phyloP scores from a whole-genome alignment of 1,140 invertebrate species.

The Pachypsylla venusta region DNA sequence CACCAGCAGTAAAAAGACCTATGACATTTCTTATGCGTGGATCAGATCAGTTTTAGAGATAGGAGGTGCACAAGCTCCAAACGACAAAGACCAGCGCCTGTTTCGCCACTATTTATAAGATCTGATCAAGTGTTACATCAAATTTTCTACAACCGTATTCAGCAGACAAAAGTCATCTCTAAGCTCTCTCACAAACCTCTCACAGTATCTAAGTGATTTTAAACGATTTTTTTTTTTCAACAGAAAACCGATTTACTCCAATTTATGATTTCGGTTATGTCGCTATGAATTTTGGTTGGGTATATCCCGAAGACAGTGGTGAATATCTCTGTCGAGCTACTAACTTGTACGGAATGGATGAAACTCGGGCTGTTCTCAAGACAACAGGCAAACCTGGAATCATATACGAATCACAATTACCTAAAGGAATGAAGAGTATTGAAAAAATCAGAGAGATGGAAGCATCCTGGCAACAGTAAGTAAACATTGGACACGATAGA shows the following conservation, averaged over 20 bases:
- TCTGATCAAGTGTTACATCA: too few relatives aligned
- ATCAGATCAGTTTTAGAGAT: too few relatives aligned
- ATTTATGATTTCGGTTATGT: slow-evolving; percentile 95
- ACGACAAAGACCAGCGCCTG: too few relatives aligned
- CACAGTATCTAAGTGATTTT: neutral
- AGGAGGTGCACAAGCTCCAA: too few relatives aligned
- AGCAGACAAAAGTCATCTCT: too few relatives aligned
- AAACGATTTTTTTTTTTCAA: slow-evolving; percentile 24
- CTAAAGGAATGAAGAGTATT: slow-evolving; percentile 88
- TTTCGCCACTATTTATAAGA: too few relatives aligned
- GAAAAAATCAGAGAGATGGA: slow-evolving; percentile 94
- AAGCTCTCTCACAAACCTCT: too few relatives aligned
- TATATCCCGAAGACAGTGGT: slow-evolving; percentile 81
- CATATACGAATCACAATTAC: slow-evolving; percentile 82
- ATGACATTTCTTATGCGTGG: too few relatives aligned
- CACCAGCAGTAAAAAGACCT: too few relatives aligned
- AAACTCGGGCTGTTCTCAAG: slow-evolving; percentile 67
- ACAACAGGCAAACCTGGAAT: slow-evolving; percentile 77
- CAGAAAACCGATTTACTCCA: slow-evolving; percentile 76
- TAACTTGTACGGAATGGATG: slow-evolving; percentile 81
- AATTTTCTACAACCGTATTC: too few relatives aligned
- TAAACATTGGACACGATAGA: too few relatives aligned
- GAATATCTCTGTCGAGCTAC: slow-evolving; percentile 79
- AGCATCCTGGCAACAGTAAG: slow-evolving; percentile 78
- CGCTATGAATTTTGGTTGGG: slow-evolving; percentile 90